Conservation (phyloP, 2,113 vertebrate genomes). For the Galeopterus variegatus region DNA sequence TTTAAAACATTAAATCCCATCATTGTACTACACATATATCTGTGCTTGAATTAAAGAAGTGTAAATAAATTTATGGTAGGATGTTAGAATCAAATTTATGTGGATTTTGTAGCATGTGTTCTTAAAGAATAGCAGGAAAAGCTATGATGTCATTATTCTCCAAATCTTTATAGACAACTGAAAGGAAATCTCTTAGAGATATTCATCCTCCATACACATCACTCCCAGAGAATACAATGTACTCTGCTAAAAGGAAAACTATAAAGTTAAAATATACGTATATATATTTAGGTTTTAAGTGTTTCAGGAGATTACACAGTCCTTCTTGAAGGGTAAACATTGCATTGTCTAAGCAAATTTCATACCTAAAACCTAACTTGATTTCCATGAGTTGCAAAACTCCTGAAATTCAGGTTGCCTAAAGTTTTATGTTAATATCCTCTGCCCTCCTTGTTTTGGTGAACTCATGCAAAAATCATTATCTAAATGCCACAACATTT, state of each 20-base stretch:
- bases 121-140: slow-evolving; percentile 77
- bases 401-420: slow-evolving; percentile 25
- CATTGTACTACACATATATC: neutral
- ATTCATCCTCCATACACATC: slow-evolving; percentile 31
- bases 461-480: neutral
- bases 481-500: slow-evolving; percentile 37
- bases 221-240: slow-evolving; percentile 65
- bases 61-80: neutral
- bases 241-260: slow-evolving; percentile 57
- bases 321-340: slow-evolving; percentile 56
- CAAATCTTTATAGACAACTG: slow-evolving; percentile 66
- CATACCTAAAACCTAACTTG: slow-evolving; percentile 4
- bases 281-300: slow-evolving; percentile 58
- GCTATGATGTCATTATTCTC: slow-evolving; percentile 38
- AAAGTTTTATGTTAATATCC: neutral
- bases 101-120: neutral
- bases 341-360: slow-evolving; percentile 61
- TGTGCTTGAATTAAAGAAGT: slow-evolving; percentile 14
- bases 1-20: neutral
- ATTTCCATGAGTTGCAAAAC: slow-evolving; percentile 36
- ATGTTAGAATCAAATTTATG: slow-evolving; percentile 8
- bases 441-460: neutral
- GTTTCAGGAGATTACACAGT: slow-evolving; percentile 63
- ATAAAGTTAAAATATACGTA: slow-evolving; percentile 67
- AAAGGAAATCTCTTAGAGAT: slow-evolving; percentile 75